Evolutionary conservation across 2,113 vertebrate genomes (phyloP), one percentile per base, ranked within the genome.

Genomic region (Otis tarda): DNA sequence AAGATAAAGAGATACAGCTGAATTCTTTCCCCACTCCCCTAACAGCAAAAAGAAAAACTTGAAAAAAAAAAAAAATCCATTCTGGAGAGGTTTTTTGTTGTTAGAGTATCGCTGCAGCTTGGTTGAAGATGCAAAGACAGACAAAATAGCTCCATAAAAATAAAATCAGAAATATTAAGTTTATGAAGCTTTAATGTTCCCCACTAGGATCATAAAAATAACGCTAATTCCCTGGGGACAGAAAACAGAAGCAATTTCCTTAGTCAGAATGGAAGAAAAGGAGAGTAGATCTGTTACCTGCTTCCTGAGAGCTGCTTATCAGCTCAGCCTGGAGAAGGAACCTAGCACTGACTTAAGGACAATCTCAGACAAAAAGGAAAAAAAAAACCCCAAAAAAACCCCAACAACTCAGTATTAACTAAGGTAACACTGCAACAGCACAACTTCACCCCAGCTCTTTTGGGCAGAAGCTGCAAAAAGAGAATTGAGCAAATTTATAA

Each of bases 1-100:
- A 67, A 70, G 75, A 93, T 94, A 45, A 93, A 90, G 55, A 83
- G 75, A 93, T 86, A 91, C 24, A 90, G 78, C 41, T 89, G 86
- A 92, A 57, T 67, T 91, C 49, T 68, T 95, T 86, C 56, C 35
- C 31, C 37, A 2, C 39, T 74, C 39, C 41, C 30, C 2, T 74
- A 65, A 14, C 76, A 80, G 73, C 52, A 75, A 83, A 68, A 89
- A 18, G 16, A 8, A 43, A 50, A 45, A 14, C 27, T 45, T 61
- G 43, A 11, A 12, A 10, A 55, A 12, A n/a, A 23, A 65, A 61
- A 39, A 8, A 35, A 76, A 64, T 28, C 28, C 19, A 13, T 65
- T 61, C 73, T 45, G n/a, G 52, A 75, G 49, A 39, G 30, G 33
- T 69, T 92, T 18, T 81, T 84, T 20, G 47, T 84, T 79, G 49